Conservation (phyloP, 1,140 invertebrate species). For the Drosophila pectinifera region DNA sequence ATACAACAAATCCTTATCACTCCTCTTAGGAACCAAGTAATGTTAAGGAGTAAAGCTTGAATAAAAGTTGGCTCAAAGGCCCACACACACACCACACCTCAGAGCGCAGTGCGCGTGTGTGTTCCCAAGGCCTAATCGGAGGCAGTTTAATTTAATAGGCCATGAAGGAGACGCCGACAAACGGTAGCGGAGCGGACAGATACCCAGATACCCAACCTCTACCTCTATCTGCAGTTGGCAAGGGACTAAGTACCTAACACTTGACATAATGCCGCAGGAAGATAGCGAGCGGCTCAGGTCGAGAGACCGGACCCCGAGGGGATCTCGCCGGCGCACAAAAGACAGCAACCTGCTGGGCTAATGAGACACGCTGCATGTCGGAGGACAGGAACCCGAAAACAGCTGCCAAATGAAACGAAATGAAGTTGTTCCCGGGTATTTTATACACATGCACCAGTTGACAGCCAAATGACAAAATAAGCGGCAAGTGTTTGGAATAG, state of each 20-base stretch:
- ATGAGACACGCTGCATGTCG: slow-evolving; percentile 68
- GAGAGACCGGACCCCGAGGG: slow-evolving; percentile 1
- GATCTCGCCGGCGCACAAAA: slow-evolving; percentile 13
- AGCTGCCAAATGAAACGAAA: slow-evolving; percentile 74
- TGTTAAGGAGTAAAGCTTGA: background rate
- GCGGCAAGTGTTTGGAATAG: slow-evolving; percentile 73
- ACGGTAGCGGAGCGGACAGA: slow-evolving; percentile 45
- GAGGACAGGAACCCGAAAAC: slow-evolving; percentile 38
- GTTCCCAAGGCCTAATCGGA: slow-evolving; percentile 53
- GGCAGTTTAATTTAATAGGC: slow-evolving; percentile 65
- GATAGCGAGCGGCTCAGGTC: slow-evolving; percentile 78
- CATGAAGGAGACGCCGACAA: slow-evolving; percentile 48
- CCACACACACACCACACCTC: slow-evolving; percentile 18
- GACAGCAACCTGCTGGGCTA: slow-evolving; percentile 76
- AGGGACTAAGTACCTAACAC: slow-evolving; percentile 82
- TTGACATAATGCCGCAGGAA: slow-evolving; percentile 74
- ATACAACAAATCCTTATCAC: background rate
- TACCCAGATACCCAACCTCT: slow-evolving; percentile 25
- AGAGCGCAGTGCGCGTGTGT: slow-evolving; percentile 26
- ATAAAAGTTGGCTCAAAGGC: slow-evolving; percentile 4
- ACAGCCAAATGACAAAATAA: slow-evolving; percentile 81
- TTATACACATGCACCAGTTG: slow-evolving; percentile 58
- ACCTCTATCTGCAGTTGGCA: slow-evolving; percentile 34
- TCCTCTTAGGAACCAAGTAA: background rate
- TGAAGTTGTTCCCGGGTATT: slow-evolving; percentile 59